Conservation (phyloP, 2,888 invertebrate genomes). For the Odontocolon sp. region DNA sequence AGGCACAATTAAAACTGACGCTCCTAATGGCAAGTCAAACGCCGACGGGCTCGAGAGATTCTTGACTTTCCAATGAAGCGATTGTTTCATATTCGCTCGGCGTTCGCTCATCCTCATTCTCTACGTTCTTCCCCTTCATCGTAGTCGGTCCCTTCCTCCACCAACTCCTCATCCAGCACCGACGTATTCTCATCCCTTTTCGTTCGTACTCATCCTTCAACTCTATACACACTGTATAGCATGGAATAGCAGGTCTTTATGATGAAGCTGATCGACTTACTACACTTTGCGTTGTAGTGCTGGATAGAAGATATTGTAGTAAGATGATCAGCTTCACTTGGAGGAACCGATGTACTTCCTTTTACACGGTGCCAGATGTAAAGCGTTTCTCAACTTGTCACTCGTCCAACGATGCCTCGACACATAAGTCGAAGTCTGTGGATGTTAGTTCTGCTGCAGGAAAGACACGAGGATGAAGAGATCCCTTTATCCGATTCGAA, state of each 20-base stretch:
- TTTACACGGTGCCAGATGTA: constrained; percentile 28
- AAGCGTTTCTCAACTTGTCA: constrained; percentile 31
- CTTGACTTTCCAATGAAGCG: constrained; percentile 81
- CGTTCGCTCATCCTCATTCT: constrained; percentile 66
- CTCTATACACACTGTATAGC: constrained; percentile 36
- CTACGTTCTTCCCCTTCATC: constrained; percentile 68
- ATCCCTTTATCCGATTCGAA: too few relatives aligned
- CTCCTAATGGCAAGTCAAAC: constrained; percentile 81
- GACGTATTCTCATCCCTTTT: constrained; percentile 60
- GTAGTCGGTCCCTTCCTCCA: constrained; percentile 64
- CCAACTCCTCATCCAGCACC: constrained; percentile 62
- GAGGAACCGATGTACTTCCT: constrained; percentile 16
- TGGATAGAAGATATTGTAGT: too few relatives aligned
- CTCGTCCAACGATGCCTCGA: constrained; percentile 34
- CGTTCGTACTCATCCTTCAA: constrained; percentile 48
- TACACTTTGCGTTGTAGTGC: too few relatives aligned
- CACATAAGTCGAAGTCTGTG: constrained; percentile 1
- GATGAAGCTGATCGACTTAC: too few relatives aligned
- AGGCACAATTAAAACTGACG: constrained; percentile 81
- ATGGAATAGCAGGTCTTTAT: too few relatives aligned
- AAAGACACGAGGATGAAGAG: constrained; percentile 39
- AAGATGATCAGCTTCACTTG: too few relatives aligned
- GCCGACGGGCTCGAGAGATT: constrained; percentile 80
- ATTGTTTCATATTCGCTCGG: constrained; percentile 79
- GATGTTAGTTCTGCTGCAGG: constrained; percentile 24